Evolutionary conservation across 2,797 vertebrate species (phyloP).

Genomic region (Cryptoprocta ferox): DNA sequence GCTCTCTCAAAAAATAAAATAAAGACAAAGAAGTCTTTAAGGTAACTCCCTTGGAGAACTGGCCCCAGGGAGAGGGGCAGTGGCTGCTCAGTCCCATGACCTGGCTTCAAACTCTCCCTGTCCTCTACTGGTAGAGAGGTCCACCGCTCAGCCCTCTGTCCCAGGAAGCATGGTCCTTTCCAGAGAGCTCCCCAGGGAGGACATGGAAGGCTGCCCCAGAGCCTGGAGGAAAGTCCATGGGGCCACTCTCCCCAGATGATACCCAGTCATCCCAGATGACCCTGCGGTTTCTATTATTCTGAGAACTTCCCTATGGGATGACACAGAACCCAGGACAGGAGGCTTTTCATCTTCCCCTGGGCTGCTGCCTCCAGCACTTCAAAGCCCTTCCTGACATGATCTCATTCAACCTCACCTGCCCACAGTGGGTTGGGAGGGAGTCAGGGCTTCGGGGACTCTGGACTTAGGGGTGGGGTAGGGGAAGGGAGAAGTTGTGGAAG

Average conservation of each 20-base stretch:
- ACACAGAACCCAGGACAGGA: background rate
- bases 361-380: conserved; percentile 5
- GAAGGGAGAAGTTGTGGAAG: background rate
- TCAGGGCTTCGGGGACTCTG: background rate
- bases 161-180: background rate
- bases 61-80: background rate
- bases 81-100: no score
- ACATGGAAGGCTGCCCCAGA: background rate
- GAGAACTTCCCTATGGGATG: conserved; percentile 28
- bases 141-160: background rate
- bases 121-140: accelerated
- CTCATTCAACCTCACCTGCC: background rate
- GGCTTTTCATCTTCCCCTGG: conserved; percentile 31
- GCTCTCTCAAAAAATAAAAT: no score
- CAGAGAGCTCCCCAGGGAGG: background rate
- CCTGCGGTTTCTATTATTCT: background rate
- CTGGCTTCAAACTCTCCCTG: background rate
- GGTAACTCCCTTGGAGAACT: background rate
- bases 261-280: background rate
- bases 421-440: background rate
- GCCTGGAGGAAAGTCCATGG: background rate
- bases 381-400: conserved; percentile 51
- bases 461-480: background rate
- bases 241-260: background rate
- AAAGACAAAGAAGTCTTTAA: background rate